Evolutionary conservation across 2,797 vertebrate genomes (phyloP).

Genomic region (Protonibea diacanthus): DNA sequence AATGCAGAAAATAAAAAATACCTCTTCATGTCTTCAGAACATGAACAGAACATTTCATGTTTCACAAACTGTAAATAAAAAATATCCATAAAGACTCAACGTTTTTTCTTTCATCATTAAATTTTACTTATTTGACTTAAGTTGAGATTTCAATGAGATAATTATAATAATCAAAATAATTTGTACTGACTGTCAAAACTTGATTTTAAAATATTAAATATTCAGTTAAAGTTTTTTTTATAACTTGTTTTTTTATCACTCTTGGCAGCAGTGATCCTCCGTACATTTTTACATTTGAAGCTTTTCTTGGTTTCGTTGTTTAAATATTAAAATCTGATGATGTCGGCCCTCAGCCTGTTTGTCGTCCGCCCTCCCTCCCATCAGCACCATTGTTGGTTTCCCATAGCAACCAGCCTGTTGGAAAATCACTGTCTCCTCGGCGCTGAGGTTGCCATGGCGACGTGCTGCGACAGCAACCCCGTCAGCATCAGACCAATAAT

Average conservation of each 20-base stretch:
- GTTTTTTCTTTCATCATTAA: neutral
- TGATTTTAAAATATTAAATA: too few species aligned
- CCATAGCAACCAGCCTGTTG: slow-evolving; percentile 79
- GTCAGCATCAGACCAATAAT: slow-evolving; percentile 61
- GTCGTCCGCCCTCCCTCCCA: neutral
- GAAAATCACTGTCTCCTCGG: slow-evolving; percentile 73
- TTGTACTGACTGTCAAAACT: too few species aligned
- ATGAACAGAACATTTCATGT: neutral
- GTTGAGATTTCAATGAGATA: too few species aligned
- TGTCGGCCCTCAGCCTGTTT: too few species aligned
- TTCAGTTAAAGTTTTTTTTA: too few species aligned
- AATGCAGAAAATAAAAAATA: neutral
- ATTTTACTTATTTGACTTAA: too few species aligned
- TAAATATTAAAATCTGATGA: neutral
- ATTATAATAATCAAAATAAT: too few species aligned
- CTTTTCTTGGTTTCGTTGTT: too few species aligned
- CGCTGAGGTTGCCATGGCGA: slow-evolving; percentile 84
- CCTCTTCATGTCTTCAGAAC: neutral
- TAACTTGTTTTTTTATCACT: too few species aligned
- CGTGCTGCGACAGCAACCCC: slow-evolving; percentile 81
- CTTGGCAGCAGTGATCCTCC: neutral
- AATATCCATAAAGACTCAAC: too few species aligned
- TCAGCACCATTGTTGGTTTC: slow-evolving; percentile 71
- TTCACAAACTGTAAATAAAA: slow-evolving; percentile 50
- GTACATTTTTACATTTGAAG: too few species aligned